These are phyloP conservation scores for Drosophila demipolita DNA, from an alignment of 2,888 invertebrate genomes.

Conservation along the genomic window DNA sequence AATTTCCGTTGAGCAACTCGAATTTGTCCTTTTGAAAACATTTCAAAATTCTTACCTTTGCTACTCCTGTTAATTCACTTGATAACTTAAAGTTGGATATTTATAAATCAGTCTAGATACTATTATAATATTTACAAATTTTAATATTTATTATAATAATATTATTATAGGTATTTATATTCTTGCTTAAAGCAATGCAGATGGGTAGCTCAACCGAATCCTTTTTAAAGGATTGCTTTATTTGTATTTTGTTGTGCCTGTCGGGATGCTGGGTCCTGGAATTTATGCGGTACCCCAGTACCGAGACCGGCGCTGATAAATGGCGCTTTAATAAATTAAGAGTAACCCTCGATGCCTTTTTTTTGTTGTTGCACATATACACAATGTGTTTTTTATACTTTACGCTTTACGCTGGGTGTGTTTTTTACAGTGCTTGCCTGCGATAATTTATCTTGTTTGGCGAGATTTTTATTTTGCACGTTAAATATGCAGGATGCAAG, in stretches of 20 bases:
- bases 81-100: not conserved
- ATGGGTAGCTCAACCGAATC: slow-evolving; percentile 4
- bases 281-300: slow-evolving; percentile 66
- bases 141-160: not conserved
- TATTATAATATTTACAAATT: not conserved
- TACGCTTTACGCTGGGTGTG: not conserved
- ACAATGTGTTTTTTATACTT: slow-evolving; percentile 30
- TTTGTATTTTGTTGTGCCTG: slow-evolving; percentile 22
- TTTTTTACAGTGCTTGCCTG: slow-evolving; percentile 36
- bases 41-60: not conserved
- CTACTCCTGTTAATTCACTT: not conserved
- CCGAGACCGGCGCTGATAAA: slow-evolving; percentile 61
- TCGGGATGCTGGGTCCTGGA: slow-evolving; percentile 25
- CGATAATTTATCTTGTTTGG: slow-evolving; percentile 80
- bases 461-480: slow-evolving; percentile 75
- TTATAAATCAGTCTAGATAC: not conserved
- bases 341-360: slow-evolving; percentile 57
- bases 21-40: not conserved
- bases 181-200: not conserved
- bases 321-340: slow-evolving; percentile 80
- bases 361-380: slow-evolving; percentile 13
- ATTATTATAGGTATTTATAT: not conserved
- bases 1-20: not conserved
- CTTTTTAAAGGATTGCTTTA: not conserved
- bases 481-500: slow-evolving; percentile 73